Evolutionary conservation across 2,888 invertebrate genomes (phyloP), one percentile per base, ranked within the genome.

Genomic region (Hirtodrosophila histrioides): DNA sequence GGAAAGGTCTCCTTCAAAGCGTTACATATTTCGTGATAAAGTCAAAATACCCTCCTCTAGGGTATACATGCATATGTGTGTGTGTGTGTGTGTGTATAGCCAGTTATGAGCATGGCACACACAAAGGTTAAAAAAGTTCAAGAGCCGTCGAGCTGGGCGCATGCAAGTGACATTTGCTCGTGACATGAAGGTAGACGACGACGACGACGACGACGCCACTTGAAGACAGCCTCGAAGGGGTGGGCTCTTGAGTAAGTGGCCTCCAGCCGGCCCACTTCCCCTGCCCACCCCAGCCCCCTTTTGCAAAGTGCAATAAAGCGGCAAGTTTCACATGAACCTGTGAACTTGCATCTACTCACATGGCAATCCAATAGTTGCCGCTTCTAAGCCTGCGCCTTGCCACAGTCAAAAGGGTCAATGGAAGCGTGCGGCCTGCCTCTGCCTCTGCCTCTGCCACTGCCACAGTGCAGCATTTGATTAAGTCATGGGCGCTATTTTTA

Each of bases 261-360:
- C 7, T 7, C 50, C 40, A n/a, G 36, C 17, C 7, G n/a, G 9
- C 31, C 36, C 11, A 37, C 10, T 27, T 10, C 9, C 11, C 40
- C 10, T 27, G 8, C 9, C 11, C 9, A 24, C 5, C 46, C 17
- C 12, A 17, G 17, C 17, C 17, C 17, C 17, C 17, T 17, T 31
- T 39, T 56, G 27, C 33, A 37, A 76, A 75, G 73, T 71, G 81
- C 83, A 80, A 78, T 64, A 70, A 68, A 61, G 78, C 70, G 70
- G 67, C 75, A 75, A 74, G 83, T 84, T 84, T 84, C 86, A 87
- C 84, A 87, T 84, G 84, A 87, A 82, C 86, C 86, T 85, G 83
- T 77, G 84, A 84, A 85, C 84, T 48, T 44, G 44, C 44, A 48
- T 46, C 45, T 57, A 54, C 53, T 44, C 44, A 39, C 35, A 11